Evolutionary conservation across 2,797 vertebrate genomes (phyloP), one percentile per base, ranked within the genome.

Genomic region (Nyctalus aviator): DNA sequence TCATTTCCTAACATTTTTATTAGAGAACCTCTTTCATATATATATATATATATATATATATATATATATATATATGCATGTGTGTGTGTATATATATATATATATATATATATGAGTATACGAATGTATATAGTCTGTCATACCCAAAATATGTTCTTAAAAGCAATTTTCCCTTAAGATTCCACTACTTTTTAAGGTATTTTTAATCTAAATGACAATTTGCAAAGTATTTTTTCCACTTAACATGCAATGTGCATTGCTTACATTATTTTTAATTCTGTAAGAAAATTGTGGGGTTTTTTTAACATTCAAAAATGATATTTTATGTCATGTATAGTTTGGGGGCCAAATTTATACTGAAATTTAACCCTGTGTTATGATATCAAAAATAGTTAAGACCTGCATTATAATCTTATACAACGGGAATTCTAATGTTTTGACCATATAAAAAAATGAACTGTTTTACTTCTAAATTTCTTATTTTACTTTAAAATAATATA

Each of bases 401-500:
- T 82, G 46, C 32, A 41, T 71, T 75, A 23, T 90, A 46, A 73
- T 69, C 27, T 32, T 73, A 12, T 53, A 0, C 81, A 83, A 72
- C 55, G 64, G 21, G 55, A 92, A 88, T 93, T 68, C 69, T 88
- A 71, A 68, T 68, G 27, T 82, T 93, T 90, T 48, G 27, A 87
- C 27, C 21, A 50, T 84, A 27, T 90, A 88, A 66, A 92, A 44
- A 44, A 44, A 44, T 11, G 44, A 77, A 55, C 41, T 69, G 50
- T 53, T 77, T 93, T 90, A 53, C 20, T 91, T 88, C 25, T 86
- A 73, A 87, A 68, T 92, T 93, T 90, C 18, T 6, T 82, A 62
- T 88, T 92, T 79, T 92, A 48, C 46, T 48, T 95, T 90, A 57
- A 90, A 88, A 75, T 82, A 91, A 79, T 79, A 73, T 90, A 68